Percentiles rank a stretch among this genome's conserved stretches.
phyloP scores from a whole-genome alignment of 2,113 vertebrate species.

The Entomyzon cyanotis region DNA sequence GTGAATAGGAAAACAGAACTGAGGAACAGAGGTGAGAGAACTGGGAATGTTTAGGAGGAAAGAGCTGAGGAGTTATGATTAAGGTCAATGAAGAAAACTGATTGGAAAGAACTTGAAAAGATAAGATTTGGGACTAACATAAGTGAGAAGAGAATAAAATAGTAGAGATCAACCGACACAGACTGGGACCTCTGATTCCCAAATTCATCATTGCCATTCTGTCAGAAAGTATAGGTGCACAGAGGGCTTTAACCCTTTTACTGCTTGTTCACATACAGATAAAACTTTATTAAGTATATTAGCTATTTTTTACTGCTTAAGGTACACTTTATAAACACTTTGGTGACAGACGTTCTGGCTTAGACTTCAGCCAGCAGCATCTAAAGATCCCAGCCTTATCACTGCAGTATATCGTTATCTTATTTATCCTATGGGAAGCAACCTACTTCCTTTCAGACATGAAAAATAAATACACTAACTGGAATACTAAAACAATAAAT shows the following conservation, averaged over 20 bases:
- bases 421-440: neutral
- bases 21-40: neutral
- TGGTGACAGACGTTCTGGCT: neutral
- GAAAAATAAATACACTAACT: neutral
- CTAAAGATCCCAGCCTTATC: neutral
- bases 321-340: neutral
- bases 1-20: neutral
- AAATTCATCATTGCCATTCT: neutral
- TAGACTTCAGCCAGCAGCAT: neutral
- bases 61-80: neutral
- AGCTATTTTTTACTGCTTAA: neutral
- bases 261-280: neutral
- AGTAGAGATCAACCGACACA: neutral
- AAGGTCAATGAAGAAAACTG: neutral
- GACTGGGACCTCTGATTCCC: neutral
- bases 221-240: neutral
- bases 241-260: neutral
- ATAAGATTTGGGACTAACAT: neutral
- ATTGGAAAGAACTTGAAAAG: neutral
- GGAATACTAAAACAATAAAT: neutral
- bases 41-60: neutral
- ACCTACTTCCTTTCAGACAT: neutral
- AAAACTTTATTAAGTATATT: neutral
- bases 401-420: accelerated
- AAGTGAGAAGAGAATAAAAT: neutral